Conservation (phyloP, 2,888 invertebrate species). For the Unio delphinus region DNA sequence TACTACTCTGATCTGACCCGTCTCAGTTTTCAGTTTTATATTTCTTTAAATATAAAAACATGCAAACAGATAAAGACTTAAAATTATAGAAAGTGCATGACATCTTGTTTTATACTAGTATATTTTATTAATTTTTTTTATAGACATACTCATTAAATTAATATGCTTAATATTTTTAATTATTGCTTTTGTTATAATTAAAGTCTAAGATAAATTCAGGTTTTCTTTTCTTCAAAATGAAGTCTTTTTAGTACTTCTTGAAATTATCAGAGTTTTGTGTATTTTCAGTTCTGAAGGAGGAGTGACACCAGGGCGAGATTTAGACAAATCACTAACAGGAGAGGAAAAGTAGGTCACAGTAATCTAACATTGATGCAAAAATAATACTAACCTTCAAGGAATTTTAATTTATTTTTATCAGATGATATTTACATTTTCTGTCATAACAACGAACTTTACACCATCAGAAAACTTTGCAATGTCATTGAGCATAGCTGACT, state of each 20-base stretch:
- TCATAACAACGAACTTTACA: too few species aligned
- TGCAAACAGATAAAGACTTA: too few species aligned
- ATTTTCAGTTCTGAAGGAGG: conserved; percentile 61
- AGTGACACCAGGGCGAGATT: conserved; percentile 76
- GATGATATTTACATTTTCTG: not conserved
- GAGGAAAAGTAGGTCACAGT: conserved; percentile 69
- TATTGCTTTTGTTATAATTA: not conserved
- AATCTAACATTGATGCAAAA: not conserved
- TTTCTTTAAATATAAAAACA: too few species aligned
- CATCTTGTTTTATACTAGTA: too few species aligned
- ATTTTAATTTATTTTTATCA: not conserved
- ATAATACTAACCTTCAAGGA: not conserved
- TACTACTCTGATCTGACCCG: too few species aligned
- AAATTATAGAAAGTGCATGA: too few species aligned
- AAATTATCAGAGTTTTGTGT: not conserved
- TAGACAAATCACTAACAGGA: conserved; percentile 77
- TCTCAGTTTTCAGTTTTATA: too few species aligned
- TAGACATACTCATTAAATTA: too few species aligned
- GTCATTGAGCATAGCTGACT: too few species aligned
- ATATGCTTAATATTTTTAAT: too few species aligned
- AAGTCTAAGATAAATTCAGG: not conserved
- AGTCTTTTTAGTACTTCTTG: not conserved
- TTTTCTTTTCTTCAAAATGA: not conserved
- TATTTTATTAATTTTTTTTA: too few species aligned
- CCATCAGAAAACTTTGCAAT: too few species aligned